These are phyloP conservation scores for Kuschelorhynchus macadamiae DNA, from an alignment of 2,888 invertebrate species.

Conservation along the genomic window DNA sequence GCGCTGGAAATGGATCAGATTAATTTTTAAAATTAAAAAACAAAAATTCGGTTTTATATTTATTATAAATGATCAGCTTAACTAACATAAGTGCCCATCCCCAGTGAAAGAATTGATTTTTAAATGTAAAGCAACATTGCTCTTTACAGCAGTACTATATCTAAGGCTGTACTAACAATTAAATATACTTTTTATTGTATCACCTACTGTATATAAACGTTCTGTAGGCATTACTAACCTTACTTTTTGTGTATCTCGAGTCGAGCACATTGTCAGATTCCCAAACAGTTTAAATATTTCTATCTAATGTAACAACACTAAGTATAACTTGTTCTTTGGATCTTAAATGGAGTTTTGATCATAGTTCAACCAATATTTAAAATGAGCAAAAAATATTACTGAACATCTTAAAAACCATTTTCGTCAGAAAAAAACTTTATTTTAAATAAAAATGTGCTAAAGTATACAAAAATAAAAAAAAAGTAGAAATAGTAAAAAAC, in stretches of 20 bases:
- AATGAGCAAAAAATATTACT: too few species aligned
- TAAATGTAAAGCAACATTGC: conserved; percentile 67
- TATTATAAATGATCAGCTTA: conserved; percentile 70
- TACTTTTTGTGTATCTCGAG: conserved; percentile 16
- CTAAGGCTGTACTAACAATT: conserved; percentile 68
- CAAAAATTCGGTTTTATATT: conserved; percentile 56
- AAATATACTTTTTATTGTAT: conserved; percentile 61
- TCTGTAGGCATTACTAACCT: conserved; percentile 43
- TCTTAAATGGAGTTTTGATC: too few species aligned
- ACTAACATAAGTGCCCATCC: conserved; percentile 70
- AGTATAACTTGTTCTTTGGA: too few species aligned
- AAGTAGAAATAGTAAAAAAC: too few species aligned
- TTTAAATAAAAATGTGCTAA: too few species aligned
- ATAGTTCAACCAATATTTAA: too few species aligned
- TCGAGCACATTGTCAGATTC: not conserved
- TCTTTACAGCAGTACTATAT: conserved; percentile 67
- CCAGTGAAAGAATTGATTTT: conserved; percentile 66
- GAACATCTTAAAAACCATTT: too few species aligned
- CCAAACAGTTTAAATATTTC: too few species aligned
- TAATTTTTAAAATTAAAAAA: conserved; percentile 14
- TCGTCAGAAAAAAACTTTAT: too few species aligned
- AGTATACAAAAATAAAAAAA: too few species aligned
- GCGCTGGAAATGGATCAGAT: too few species aligned
- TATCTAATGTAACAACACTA: too few species aligned
- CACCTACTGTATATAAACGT: conserved; percentile 48